These are phyloP conservation scores for Melanogrammus aeglefinus DNA, from an alignment of 2,797 vertebrate species.

Conservation along the genomic window DNA sequence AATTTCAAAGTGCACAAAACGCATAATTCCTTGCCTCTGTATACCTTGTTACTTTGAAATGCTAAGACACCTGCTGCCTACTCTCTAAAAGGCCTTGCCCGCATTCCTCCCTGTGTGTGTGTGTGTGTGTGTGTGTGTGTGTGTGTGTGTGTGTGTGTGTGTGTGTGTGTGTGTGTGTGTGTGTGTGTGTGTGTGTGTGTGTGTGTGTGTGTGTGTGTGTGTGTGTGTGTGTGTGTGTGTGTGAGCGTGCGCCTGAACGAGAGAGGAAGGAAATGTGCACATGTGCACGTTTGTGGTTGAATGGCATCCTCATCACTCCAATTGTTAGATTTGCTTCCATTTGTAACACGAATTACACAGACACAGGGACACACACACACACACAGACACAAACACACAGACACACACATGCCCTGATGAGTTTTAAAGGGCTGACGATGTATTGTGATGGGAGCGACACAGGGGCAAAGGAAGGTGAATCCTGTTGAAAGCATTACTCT, in stretches of 20 bases:
- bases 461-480: slow-evolving; percentile 31
- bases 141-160: slow-evolving; percentile 10
- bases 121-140: slow-evolving; percentile 13
- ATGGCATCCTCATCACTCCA: slow-evolving; percentile 45
- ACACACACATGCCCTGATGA: slow-evolving; percentile 14
- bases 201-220: slow-evolving; percentile 3
- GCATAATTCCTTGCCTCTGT: slow-evolving; percentile 59
- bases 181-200: slow-evolving; percentile 17
- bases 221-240: slow-evolving; percentile 13
- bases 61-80: slow-evolving; percentile 55
- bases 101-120: slow-evolving; percentile 14
- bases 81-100: slow-evolving; percentile 12
- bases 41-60: slow-evolving; percentile 69
- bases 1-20: slow-evolving; percentile 63
- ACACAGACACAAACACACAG: slow-evolving; percentile 8
- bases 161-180: slow-evolving; percentile 19
- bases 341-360: slow-evolving; percentile 32
- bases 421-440: not conserved
- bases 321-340: slow-evolving; percentile 54
- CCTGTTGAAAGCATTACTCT: slow-evolving; percentile 46
- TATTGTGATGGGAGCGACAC: not conserved
- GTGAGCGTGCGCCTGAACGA: slow-evolving; percentile 8
- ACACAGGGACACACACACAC: slow-evolving; percentile 5
- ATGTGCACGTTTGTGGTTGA: slow-evolving; percentile 37
- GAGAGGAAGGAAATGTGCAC: not conserved